Evolutionary conservation across 2,113 vertebrate species (phyloP), one percentile per base, ranked within the genome.

Genomic region (Rostratula benghalensis): DNA sequence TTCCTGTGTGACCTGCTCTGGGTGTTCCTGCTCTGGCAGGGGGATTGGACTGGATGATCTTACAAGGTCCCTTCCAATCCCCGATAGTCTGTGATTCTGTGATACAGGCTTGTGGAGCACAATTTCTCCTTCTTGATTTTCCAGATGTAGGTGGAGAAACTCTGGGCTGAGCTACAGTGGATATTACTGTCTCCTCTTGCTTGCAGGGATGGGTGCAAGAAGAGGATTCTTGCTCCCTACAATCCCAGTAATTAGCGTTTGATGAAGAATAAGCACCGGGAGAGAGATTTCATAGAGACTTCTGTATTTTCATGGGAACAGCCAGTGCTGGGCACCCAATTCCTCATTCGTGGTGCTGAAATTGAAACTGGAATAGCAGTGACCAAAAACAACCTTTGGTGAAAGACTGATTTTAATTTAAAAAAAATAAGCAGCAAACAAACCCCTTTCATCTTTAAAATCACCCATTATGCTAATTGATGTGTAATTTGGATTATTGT

Each of bases 301-400:
- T 76, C 43, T 61, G 30, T 71, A 53, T 13, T 54, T 23, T 48
- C 41, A 31, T 0, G 0, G n/a, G 53, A 27, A 31, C 21, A 81
- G 25, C 53, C 71, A 56, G 13, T 35, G 6, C 48, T 74, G 41
- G 33, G 18, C 6, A 14, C 12, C 7, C 18, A 27, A 37, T 74
- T 20, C 23, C 75, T 76, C 2, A 0, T 54, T 11, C 4, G 14
- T 28, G 45, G 67, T n/a, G 41, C 35, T 0, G 0, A 71, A 94
- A 59, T 22, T 10, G 37, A 61, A 92, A 84, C 0, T 0, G 28
- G 45, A 78, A 30, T 8, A 23, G 1, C 45, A 64, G 43, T 2
- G n/a, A 67, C 51, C 2, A 3, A 50, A 80, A 77, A 6, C 19
- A 57, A 13, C 46, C 46, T 31, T 28, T 0, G 2, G 10, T 14